phyloP scores from a whole-genome alignment of 2,797 vertebrate genomes.

The Toxotes lorentzi region DNA sequence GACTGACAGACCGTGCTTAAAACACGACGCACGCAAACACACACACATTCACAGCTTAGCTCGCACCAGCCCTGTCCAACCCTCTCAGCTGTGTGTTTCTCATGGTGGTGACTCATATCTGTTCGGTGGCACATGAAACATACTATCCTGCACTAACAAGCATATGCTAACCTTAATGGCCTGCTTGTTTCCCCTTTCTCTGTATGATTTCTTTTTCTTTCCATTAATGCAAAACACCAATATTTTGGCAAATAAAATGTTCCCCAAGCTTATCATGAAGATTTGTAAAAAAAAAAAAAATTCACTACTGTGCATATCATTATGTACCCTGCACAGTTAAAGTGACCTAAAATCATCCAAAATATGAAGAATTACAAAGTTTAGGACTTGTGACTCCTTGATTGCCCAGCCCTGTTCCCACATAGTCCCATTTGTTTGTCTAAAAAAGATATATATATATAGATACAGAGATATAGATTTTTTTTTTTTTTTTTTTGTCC shows the following conservation, averaged over 20 bases:
- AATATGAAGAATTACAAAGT: neutral
- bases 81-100: constrained; percentile 62
- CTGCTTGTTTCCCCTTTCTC: constrained; percentile 19
- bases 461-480: too few relatives aligned
- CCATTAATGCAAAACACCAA: neutral
- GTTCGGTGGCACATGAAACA: constrained; percentile 57
- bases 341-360: neutral
- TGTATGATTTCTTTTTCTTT: neutral
- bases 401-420: neutral
- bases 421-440: constrained; percentile 2
- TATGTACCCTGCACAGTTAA: neutral
- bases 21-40: constrained; percentile 57
- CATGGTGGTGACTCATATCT: constrained; percentile 73
- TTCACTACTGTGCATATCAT: neutral
- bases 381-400: constrained; percentile 1
- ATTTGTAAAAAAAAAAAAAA: neutral
- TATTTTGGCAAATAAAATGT: constrained; percentile 12
- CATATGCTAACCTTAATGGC: constrained; percentile 51
- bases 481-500: too few relatives aligned
- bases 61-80: constrained; percentile 61
- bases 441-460: too few relatives aligned
- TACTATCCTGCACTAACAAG: constrained; percentile 59
- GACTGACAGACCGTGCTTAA: constrained; percentile 77
- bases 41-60: constrained; percentile 59
- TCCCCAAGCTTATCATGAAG: neutral